phyloP scores from a whole-genome alignment of 2,888 invertebrate species.

The Sarcophaga caerulescens region DNA sequence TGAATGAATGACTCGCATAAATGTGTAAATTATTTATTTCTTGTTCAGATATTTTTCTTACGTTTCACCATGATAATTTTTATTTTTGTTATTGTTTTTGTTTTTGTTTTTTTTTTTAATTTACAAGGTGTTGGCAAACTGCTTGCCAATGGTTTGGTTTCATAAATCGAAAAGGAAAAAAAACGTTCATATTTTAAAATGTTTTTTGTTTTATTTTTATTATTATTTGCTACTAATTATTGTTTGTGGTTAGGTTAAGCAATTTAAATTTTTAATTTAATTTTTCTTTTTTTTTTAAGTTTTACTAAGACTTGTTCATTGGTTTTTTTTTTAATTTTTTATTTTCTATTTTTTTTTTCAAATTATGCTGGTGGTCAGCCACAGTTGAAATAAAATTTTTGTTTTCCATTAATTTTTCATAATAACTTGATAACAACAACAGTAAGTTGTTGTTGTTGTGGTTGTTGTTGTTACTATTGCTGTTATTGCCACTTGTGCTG shows the following conservation, averaged over 20 bases:
- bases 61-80: background rate
- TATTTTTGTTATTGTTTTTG: no score
- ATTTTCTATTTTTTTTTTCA: conserved; percentile 35
- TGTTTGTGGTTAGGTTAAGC: conserved; percentile 62
- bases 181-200: background rate
- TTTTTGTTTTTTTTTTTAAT: conserved; percentile 21
- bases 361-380: conserved; percentile 50
- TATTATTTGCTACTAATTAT: conserved; percentile 57
- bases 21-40: conserved; percentile 7
- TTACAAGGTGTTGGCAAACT: background rate
- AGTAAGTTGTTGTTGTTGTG: conserved; percentile 11
- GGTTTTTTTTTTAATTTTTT: conserved; percentile 5
- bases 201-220: conserved; percentile 6
- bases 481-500: background rate
- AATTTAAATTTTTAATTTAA: conserved; percentile 36
- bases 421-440: background rate
- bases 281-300: background rate
- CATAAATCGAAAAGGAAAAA: background rate
- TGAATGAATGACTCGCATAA: conserved; percentile 46
- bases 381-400: conserved; percentile 22
- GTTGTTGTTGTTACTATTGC: no score
- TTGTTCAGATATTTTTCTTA: background rate
- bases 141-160: conserved; percentile 5
- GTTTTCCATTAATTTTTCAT: conserved; percentile 16
- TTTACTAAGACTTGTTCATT: conserved; percentile 12